Evolutionary conservation across 2,797 vertebrate genomes (phyloP).

Genomic region (Myripristis jacobus): DNA sequence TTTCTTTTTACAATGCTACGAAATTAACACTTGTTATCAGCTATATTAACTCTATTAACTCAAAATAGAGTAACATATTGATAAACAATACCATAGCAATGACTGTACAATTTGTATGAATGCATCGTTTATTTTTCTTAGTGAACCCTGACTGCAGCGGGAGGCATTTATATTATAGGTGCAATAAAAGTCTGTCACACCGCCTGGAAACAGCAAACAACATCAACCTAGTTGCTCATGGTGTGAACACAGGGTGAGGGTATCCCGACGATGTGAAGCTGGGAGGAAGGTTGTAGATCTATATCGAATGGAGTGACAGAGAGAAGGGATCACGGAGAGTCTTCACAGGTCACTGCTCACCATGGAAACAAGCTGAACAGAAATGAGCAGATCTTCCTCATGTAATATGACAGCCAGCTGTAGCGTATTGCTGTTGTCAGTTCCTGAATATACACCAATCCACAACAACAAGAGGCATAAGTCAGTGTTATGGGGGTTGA

Average conservation of each 20-base stretch:
- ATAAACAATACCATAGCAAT: no score
- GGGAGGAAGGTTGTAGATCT: constrained; percentile 38
- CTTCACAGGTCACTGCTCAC: constrained; percentile 64
- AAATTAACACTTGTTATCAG: no score
- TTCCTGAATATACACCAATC: constrained; percentile 59
- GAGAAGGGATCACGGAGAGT: constrained; percentile 39
- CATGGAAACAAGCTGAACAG: constrained; percentile 66
- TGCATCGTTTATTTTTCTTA: no score
- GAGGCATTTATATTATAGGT: no score
- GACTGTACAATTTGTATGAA: no score
- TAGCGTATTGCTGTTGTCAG: constrained; percentile 71
- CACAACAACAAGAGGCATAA: constrained; percentile 65
- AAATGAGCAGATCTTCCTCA: constrained; percentile 66
- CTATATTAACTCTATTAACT: no score
- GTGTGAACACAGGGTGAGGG: not conserved
- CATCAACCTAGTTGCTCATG: not conserved
- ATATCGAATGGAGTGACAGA: constrained; percentile 42
- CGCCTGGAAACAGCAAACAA: not conserved
- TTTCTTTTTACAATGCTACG: no score
- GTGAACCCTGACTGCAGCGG: no score
- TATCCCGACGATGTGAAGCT: constrained; percentile 13
- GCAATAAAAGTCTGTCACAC: not conserved
- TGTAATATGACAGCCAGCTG: constrained; percentile 77
- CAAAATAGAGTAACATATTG: no score
- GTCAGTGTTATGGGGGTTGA: constrained; percentile 63